These are phyloP conservation scores for Tetranychus urticae DNA, from an alignment of 1,140 invertebrate species.

Conservation along the genomic window DNA sequence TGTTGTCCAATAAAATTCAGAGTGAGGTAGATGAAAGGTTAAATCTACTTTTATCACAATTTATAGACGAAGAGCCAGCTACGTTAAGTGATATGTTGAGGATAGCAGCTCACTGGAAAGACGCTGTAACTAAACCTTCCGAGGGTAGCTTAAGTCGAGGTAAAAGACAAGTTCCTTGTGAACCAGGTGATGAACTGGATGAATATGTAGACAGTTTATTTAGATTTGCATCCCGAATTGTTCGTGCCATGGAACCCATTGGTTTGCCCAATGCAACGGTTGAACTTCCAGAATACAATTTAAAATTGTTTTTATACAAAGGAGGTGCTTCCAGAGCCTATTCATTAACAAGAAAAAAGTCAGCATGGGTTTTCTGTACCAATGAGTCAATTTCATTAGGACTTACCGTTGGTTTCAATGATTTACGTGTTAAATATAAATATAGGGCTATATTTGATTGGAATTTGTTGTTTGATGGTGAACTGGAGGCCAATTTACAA, in stretches of 20 bases:
- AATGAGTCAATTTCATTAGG: slow-evolving; percentile 15
- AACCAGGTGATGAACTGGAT: slow-evolving; percentile 16
- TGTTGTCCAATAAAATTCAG: neutral
- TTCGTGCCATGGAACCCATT: slow-evolving; percentile 11
- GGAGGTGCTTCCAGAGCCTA: slow-evolving; percentile 13
- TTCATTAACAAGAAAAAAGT: slow-evolving; percentile 11
- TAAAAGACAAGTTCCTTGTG: slow-evolving; percentile 15
- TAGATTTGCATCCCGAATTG: slow-evolving; percentile 12
- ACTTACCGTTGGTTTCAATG: slow-evolving; percentile 14
- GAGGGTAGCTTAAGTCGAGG: neutral
- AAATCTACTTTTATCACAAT: neutral
- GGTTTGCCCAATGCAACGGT: slow-evolving; percentile 14
- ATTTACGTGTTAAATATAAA: slow-evolving; percentile 11
- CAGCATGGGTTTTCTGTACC: slow-evolving; percentile 14
- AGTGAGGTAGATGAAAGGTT: neutral
- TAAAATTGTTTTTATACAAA: slow-evolving; percentile 13
- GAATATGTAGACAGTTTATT: slow-evolving; percentile 17
- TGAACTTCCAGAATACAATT: slow-evolving; percentile 13
- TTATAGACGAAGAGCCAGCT: neutral
- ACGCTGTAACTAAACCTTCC: neutral
- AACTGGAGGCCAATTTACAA: slow-evolving; percentile 13
- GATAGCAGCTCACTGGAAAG: neutral
- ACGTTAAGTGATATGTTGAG: neutral
- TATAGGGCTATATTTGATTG: slow-evolving; percentile 16
- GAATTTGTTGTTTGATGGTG: slow-evolving; percentile 15